Evolutionary conservation across 1,140 invertebrate species (phyloP), one percentile per base, ranked within the genome.

Genomic region (Nasonia longicornis): DNA sequence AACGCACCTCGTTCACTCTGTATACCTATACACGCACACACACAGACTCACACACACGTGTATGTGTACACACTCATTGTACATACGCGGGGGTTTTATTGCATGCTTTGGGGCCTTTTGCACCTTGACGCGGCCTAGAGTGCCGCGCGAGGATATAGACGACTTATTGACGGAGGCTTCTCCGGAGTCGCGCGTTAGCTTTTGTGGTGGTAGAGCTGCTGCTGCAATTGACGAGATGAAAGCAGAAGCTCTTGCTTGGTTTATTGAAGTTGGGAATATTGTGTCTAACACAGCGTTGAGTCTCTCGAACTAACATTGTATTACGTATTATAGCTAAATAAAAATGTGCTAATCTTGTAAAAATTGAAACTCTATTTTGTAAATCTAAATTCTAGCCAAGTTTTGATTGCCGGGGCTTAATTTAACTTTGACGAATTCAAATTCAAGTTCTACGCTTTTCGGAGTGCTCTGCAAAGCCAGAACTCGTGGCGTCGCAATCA

Each of bases 61-160:
- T 31, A 79, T 79, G n/a, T 58, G n/a, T 3, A 58, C 52, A 58
- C 52, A 58, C 3, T 26, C 45, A 1, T 14, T 58, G 22, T 38
- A 66, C 70, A 63, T 63, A 38, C 64, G 20, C 29, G 20, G 16
- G 42, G 64, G 29, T 58, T 74, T 75, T 80, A 74, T 75, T 75
- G 79, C 72, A 80, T 75, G 79, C 63, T 22, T n/a, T 0, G 22
- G 8, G 16, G 67, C 77, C 52, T n/a, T 69, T 71, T 52, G 45
- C 72, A 52, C 63, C 12, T 67, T 67, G 66, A 58, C 52, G 14
- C 52, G n/a, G 20, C 6, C 6, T 20, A n/a, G 52, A 58, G 52
- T n/a, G 16, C 52, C 3, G 52, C 6, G 52, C 20, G 52, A 58
- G 52, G 52, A 58, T 58, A 20, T 58, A 20, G 52, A 58, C 52